Evolutionary conservation across 2,113 vertebrate genomes (phyloP).

Genomic region (Toxotes chatareus): DNA sequence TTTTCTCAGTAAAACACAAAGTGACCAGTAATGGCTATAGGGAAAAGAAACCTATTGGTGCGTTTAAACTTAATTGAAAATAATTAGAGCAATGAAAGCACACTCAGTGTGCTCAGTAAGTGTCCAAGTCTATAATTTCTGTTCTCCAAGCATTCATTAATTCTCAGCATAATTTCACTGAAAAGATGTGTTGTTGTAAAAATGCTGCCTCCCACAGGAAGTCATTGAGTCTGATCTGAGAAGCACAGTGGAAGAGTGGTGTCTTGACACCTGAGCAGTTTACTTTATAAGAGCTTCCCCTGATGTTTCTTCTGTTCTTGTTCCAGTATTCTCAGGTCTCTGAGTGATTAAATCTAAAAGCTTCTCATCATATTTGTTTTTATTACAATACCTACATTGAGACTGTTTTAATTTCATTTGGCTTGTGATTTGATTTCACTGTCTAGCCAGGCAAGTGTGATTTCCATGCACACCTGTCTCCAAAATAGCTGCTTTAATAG

Average conservation of each 20-base stretch:
- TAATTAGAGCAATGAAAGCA: constrained; percentile 31
- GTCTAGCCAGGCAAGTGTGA: constrained; percentile 32
- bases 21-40: constrained; percentile 29
- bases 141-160: not conserved
- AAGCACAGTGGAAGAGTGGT: not conserved
- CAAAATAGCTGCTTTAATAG: constrained; percentile 29
- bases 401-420: constrained; percentile 17
- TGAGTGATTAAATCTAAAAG: constrained; percentile 1
- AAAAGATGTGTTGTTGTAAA: not conserved
- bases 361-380: constrained; percentile 32
- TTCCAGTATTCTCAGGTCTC: not conserved
- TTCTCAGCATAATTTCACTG: constrained; percentile 1
- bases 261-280: constrained; percentile 13
- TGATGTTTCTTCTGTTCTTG: not conserved
- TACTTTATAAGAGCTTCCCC: not conserved
- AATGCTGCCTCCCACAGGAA: not conserved
- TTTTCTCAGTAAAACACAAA: constrained; percentile 59
- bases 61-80: constrained; percentile 31
- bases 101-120: not conserved
- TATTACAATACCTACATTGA: constrained; percentile 6
- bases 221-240: constrained; percentile 10
- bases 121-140: constrained; percentile 2
- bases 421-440: constrained; percentile 39
- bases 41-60: not conserved
- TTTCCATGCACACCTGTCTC: constrained; percentile 23